phyloP scores from a whole-genome alignment of 1,140 invertebrate genomes.

The Drosophila sturtevanti region DNA sequence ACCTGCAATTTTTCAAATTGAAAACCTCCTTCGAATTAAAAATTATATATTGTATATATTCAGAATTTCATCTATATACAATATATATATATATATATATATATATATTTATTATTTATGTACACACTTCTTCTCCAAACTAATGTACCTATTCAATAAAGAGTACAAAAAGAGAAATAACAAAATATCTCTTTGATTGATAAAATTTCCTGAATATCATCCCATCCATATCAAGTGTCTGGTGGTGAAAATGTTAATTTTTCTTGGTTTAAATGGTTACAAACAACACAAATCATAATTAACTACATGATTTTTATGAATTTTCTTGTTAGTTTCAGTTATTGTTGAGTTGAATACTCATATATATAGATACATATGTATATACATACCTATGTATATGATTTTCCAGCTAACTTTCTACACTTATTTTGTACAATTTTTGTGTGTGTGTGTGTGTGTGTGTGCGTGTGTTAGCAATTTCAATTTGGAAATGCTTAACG shows the following conservation, averaged over 20 bases:
- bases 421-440: conserved; percentile 23
- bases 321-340: neutral
- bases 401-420: conserved; percentile 37
- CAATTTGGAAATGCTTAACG: conserved; percentile 47
- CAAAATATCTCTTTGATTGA: neutral
- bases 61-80: too few species aligned
- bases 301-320: conserved; percentile 37
- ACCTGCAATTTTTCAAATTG: too few species aligned
- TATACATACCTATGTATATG: too few species aligned
- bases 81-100: too few species aligned
- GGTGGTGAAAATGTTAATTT: conserved; percentile 1
- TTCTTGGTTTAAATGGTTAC: conserved; percentile 18
- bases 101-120: too few species aligned
- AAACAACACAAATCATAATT: conserved; percentile 29
- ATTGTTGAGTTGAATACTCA: neutral
- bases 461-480: conserved; percentile 9
- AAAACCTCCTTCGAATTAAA: too few species aligned
- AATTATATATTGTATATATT: too few species aligned
- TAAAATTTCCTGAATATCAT: conserved; percentile 8
- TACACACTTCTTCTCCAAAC: too few species aligned
- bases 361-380: too few species aligned
- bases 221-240: neutral
- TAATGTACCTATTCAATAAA: neutral
- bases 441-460: neutral
- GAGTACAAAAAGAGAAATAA: conserved; percentile 1